Evolutionary conservation across 2,797 vertebrate genomes (phyloP).

Genomic region (Rhinella marina): DNA sequence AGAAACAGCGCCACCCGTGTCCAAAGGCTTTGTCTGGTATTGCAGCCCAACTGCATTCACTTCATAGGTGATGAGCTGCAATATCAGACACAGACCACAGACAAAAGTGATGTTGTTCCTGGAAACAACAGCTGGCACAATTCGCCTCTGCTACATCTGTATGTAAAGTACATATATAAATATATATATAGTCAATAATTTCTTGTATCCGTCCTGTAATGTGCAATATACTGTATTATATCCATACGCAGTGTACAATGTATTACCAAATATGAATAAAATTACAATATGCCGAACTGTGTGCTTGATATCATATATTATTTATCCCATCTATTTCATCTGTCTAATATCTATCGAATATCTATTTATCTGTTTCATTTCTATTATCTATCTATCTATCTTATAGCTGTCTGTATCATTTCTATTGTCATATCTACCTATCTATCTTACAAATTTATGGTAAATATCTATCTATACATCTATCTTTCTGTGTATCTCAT

Average conservation of each 20-base stretch:
- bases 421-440: neutral
- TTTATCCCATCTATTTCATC: neutral
- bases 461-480: neutral
- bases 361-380: neutral
- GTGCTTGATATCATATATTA: neutral
- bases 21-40: no score
- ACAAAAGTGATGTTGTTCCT: neutral
- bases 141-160: neutral
- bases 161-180: no score
- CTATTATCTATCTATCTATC: slow-evolving; percentile 4
- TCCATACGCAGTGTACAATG: neutral
- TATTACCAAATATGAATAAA: neutral
- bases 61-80: no score
- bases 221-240: neutral
- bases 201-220: neutral
- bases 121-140: no score
- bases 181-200: no score
- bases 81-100: neutral
- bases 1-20: no score
- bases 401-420: neutral
- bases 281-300: neutral
- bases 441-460: neutral
- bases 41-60: no score
- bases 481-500: neutral
- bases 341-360: neutral